Base-by-base conservation (phyloP, 2,113 vertebrate species). In the Hippocampus zosterae region DNA sequence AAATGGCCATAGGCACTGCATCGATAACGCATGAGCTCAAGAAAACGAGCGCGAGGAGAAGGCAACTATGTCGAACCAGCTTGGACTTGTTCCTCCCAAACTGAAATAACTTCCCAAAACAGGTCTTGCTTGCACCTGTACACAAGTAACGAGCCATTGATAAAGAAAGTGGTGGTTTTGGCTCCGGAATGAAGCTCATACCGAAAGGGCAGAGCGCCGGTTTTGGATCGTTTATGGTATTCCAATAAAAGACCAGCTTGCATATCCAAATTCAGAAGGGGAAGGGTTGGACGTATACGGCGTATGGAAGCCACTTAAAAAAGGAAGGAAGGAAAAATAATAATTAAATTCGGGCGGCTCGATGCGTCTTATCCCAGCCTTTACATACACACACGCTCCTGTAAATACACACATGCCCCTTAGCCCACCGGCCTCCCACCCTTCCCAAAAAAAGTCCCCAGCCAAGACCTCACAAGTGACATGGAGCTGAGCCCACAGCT, bases 391-490 rank as follows among this genome's bases (percentile, higher is more conserved):
- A 72, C 63, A 11, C 42, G 10, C 65, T 53, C 67, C 63, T 53
- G 42, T n/a, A 46, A 69, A 53, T 66, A 61, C 67, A 57, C 92
- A 92, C 92, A 92, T 91, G 88, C 86, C 86, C 86, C 84, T 41
- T 40, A 69, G 63, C 41, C 13, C 63, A 44, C 40, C 62, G 46
- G 41, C 29, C 65, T n/a, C 53, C 70, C 48, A 48, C 40, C 46
- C 0, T 52, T 63, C 67, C 74, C 23, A 91, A 83, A 93, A 83
- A 93, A 83, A 92, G 90, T 91, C 92, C 92, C 90, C 91, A 92
- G 94, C 95, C 95, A 95, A 96, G 95, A 98, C 95, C 96, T 95
- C 95, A 98, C 96, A 98, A 95, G 94, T 95, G 93, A 95, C 78
- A 93, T 96, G 95, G 95, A 94, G 90, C 92, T 83, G 89, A 93